Evolutionary conservation across 2,113 vertebrate species (phyloP).

Genomic region (Tachycineta bicolor): DNA sequence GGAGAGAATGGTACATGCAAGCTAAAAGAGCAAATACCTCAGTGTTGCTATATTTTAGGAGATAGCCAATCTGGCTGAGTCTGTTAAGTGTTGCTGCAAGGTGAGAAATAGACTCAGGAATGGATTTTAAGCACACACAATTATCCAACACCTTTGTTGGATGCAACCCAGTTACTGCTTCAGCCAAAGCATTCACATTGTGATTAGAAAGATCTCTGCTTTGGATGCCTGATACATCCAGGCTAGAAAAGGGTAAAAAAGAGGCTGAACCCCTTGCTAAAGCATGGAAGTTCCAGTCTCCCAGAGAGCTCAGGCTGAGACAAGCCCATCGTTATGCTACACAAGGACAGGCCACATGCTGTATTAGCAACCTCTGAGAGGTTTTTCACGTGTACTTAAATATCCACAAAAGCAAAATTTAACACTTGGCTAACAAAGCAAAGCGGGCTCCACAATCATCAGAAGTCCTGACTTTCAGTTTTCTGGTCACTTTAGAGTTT

Average conservation of each 20-base stretch:
- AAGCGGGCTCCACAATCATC: background rate
- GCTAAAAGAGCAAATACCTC: background rate
- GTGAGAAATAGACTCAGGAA: background rate
- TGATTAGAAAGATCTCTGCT: background rate
- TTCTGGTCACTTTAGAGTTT: background rate
- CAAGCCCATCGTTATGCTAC: background rate
- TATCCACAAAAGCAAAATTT: background rate
- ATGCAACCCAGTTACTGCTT: background rate
- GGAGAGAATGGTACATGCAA: background rate
- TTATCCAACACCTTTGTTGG: background rate
- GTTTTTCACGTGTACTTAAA: background rate
- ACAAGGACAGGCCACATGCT: background rate
- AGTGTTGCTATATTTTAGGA: background rate
- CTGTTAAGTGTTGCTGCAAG: background rate
- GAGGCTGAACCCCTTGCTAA: background rate
- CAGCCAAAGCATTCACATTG: background rate
- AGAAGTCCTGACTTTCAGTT: background rate
- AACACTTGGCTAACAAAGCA: background rate
- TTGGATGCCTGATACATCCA: background rate
- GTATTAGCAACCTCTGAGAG: background rate
- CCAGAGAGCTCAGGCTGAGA: background rate
- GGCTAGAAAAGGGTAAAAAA: background rate
- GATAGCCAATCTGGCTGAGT: background rate
- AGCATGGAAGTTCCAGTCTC: background rate
- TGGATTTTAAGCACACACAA: background rate